A percentile compares a stretch with the other conserved stretches of the same genome.
phyloP scores from a whole-genome alignment of 1,140 invertebrate genomes.

The Samia ricini region DNA sequence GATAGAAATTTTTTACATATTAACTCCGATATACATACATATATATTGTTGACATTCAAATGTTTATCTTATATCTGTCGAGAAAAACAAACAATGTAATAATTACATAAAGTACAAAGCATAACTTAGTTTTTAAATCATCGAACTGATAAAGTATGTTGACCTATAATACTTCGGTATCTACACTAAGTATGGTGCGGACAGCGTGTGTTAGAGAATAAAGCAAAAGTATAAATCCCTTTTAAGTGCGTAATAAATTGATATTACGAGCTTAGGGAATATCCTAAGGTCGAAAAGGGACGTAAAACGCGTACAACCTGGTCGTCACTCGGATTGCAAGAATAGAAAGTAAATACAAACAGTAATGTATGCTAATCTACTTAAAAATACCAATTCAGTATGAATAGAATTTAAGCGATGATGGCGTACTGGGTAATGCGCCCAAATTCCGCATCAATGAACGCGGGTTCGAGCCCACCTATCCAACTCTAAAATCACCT shows the following conservation, averaged over 20 bases:
- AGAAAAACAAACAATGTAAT: background rate
- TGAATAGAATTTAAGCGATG: no score
- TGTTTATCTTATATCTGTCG: no score
- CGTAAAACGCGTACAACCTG: constrained; percentile 22
- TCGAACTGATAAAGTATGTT: background rate
- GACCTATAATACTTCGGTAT: background rate
- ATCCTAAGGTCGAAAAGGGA: constrained; percentile 38
- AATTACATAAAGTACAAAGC: background rate
- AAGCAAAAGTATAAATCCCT: constrained; percentile 48
- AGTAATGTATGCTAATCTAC: no score
- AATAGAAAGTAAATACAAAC: background rate
- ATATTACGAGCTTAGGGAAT: constrained; percentile 42
- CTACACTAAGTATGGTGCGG: background rate
- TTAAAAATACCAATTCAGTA: no score
- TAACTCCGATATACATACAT: no score
- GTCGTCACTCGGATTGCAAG: background rate
- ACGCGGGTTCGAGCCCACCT: no score
- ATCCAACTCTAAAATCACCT: no score
- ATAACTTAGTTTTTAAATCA: background rate
- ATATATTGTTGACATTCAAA: no score
- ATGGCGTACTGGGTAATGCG: no score
- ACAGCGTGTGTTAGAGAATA: background rate
- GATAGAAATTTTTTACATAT: no score
- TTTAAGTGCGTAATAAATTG: constrained; percentile 53
- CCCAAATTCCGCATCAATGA: no score